Base-by-base conservation (phyloP, 2,888 invertebrate species). In the Xanthorhoe designata region DNA sequence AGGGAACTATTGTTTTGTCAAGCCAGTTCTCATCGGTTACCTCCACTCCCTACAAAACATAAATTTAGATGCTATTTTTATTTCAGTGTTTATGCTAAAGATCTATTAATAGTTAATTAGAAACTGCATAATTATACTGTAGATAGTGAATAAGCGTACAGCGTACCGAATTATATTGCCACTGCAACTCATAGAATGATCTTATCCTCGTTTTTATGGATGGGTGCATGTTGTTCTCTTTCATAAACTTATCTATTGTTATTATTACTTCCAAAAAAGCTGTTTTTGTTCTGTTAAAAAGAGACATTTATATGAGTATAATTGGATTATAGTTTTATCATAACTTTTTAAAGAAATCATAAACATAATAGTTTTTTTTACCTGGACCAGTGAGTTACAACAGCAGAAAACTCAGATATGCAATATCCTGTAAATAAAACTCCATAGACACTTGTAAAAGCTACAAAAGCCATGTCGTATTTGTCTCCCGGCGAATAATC, bases 131-230 rank as follows among this genome's bases (percentile, higher is more conserved):
- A 32, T 32, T 32, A 32, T 1, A 42, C 13, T 42, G 47, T 47
- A 47, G 47, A 8, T 17, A 17, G 6, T 5, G 17, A 47, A 15
- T 47, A 15, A 47, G 42, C 63, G 81, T 80, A 94, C 94, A 47
- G 42, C 63, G 81, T 80, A 94, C 94, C 81, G 89, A 89, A 79
- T 94, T 92, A 69, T 94, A 94, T 68, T 90, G 88, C 94, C 94
- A 94, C 69, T 94, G 94, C 9, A 94, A 79, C 75, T 92, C 90
- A 71, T 94, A 94, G 75, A 94, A 94, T 2, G 91, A 86, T 87
- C 90, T 89, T 61, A 94, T 91, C 70, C 94, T 83, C 3, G 83
- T 82, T 74, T 89, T 89, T n/a, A 94, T 92, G 0, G 88, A 83
- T 64, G 81, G 79, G 66, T 90, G 89, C 88, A 94, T 92, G 64